These are phyloP conservation scores for Sisyra nigra DNA, from an alignment of 2,888 invertebrate genomes.

Conservation along the genomic window DNA sequence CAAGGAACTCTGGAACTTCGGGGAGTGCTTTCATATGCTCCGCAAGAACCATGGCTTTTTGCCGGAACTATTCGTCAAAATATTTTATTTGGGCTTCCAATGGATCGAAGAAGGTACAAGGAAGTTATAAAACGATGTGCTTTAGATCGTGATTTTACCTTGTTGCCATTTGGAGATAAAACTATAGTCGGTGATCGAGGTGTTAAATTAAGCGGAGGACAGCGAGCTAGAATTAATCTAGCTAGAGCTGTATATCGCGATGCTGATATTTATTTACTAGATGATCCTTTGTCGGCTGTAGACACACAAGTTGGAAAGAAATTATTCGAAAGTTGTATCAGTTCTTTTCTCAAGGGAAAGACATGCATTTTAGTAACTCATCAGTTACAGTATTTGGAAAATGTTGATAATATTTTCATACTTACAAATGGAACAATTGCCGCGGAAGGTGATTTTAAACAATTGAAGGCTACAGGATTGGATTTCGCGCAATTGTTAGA, in stretches of 20 bases:
- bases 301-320: conserved; percentile 43
- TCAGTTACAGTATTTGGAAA: conserved; percentile 52
- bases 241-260: conserved; percentile 3
- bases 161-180: conserved; percentile 35
- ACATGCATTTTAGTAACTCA: conserved; percentile 60
- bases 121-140: conserved; percentile 28
- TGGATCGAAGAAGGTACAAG: conserved; percentile 38
- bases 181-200: conserved; percentile 43
- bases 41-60: conserved; percentile 78
- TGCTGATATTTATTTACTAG: conserved; percentile 4
- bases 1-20: conserved; percentile 44
- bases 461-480: conserved; percentile 53
- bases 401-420: conserved; percentile 41
- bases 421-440: conserved; percentile 39
- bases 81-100: conserved; percentile 64
- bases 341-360: conserved; percentile 24
- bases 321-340: conserved; percentile 6
- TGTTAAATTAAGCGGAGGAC: conserved; percentile 56
- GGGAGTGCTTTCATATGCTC: conserved; percentile 54
- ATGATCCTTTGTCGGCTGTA: conserved; percentile 6
- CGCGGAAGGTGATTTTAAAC: conserved; percentile 52
- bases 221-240: conserved; percentile 28
- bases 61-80: conserved; percentile 67
- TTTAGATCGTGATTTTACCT: conserved; percentile 30
- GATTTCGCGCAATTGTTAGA: conserved; percentile 61